Evolutionary conservation across 1,140 invertebrate genomes (phyloP).

Genomic region (Epicauta chinensis): DNA sequence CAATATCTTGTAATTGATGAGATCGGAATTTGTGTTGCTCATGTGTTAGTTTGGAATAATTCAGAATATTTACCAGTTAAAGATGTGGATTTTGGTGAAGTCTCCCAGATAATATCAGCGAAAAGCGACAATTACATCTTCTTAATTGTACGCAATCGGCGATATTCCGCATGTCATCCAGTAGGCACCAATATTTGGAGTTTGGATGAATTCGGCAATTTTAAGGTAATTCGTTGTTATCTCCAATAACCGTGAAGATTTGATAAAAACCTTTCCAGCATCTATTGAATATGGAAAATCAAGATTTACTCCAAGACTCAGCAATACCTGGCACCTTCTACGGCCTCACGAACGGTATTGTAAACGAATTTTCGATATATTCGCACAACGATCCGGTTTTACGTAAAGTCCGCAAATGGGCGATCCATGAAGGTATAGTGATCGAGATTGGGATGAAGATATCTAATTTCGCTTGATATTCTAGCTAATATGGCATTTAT

Average conservation of each 20-base stretch:
- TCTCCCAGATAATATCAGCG: conserved; percentile 37
- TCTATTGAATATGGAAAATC: conserved; percentile 25
- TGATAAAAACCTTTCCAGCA: conserved; percentile 18
- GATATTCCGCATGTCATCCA: conserved; percentile 16
- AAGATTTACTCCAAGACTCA: conserved; percentile 34
- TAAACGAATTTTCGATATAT: conserved; percentile 32
- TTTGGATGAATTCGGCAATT: conserved; percentile 30
- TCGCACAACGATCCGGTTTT: conserved; percentile 4
- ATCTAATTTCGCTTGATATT: conserved; percentile 3
- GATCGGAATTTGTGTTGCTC: conserved; percentile 31
- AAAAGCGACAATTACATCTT: conserved; percentile 32
- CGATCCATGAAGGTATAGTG: conserved; percentile 21
- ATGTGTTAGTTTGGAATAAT: conserved; percentile 26
- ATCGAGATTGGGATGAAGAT: not conserved
- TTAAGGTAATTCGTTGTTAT: conserved; percentile 23
- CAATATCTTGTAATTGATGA: conserved; percentile 43
- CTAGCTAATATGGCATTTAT: conserved; percentile 34
- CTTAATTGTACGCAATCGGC: conserved; percentile 36
- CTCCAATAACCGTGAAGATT: not conserved
- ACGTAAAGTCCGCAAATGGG: conserved; percentile 28
- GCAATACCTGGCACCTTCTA: conserved; percentile 35
- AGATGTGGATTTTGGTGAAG: conserved; percentile 12
- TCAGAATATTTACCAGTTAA: conserved; percentile 20
- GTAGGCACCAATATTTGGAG: conserved; percentile 43
- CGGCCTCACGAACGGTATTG: conserved; percentile 19